A percentile compares a stretch with the other conserved stretches of the same genome.
These are phyloP conservation scores for Neodiprion fabricii DNA, from an alignment of 1,140 invertebrate genomes.

Conservation along the genomic window DNA sequence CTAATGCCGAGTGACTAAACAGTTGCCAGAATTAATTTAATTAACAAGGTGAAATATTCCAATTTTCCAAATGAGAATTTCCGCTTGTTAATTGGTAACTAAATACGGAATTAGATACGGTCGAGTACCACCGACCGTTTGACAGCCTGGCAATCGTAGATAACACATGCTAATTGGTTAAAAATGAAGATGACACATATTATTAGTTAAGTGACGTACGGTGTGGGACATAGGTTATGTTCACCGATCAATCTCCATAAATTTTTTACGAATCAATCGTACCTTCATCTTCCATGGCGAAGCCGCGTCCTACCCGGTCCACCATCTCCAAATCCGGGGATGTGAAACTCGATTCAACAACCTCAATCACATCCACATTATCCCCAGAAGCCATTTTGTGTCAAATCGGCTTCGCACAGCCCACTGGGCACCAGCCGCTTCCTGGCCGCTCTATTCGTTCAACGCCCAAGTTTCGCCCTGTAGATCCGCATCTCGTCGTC, in stretches of 20 bases:
- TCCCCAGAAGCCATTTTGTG: conserved; percentile 75
- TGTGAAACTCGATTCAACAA: conserved; percentile 59
- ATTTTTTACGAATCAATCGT: conserved; percentile 31
- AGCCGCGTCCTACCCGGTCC: conserved; percentile 47
- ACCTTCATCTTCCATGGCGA: conserved; percentile 59
- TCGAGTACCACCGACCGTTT: too few relatives aligned
- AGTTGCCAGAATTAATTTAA: neutral
- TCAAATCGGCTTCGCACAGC: neutral
- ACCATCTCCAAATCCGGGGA: conserved; percentile 34
- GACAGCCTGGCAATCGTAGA: too few relatives aligned
- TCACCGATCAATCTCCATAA: neutral
- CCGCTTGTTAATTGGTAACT: too few relatives aligned
- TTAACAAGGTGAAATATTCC: too few relatives aligned
- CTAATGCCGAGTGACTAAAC: conserved; percentile 8
- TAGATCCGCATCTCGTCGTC: neutral
- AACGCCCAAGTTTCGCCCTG: neutral
- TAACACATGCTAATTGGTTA: too few relatives aligned
- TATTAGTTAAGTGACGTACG: neutral
- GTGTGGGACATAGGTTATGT: neutral
- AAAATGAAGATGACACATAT: too few relatives aligned
- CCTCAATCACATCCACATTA: conserved; percentile 71
- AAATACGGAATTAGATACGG: too few relatives aligned
- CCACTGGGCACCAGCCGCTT: too few relatives aligned
- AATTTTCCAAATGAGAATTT: too few relatives aligned
- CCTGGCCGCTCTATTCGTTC: neutral